phyloP scores from a whole-genome alignment of 2,797 vertebrate species.

The Spea hammondii region DNA sequence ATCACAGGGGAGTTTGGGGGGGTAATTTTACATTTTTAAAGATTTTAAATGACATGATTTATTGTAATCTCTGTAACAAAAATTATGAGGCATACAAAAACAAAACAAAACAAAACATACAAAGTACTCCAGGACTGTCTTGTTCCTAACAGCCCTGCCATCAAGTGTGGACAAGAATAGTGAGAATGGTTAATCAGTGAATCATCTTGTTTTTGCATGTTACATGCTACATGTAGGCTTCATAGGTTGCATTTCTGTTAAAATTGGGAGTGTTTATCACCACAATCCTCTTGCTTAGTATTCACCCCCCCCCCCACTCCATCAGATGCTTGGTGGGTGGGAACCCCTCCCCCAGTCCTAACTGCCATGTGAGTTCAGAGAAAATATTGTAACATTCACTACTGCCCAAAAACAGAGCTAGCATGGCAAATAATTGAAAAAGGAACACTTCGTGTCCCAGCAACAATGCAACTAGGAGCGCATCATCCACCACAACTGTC shows the following conservation, averaged over 20 bases:
- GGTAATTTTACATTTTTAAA: too few species aligned
- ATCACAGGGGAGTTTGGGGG: too few species aligned
- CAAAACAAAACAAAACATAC: too few species aligned
- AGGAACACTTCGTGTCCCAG: slow-evolving; percentile 14
- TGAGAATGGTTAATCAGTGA: slow-evolving; percentile 24
- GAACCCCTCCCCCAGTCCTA: slow-evolving; percentile 46
- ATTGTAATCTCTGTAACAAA: too few species aligned
- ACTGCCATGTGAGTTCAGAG: slow-evolving; percentile 54
- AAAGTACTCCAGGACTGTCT: neutral
- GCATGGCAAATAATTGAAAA: slow-evolving; percentile 22
- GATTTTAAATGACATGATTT: too few species aligned
- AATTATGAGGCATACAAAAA: too few species aligned
- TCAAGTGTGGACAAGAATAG: slow-evolving; percentile 7
- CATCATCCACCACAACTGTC: neutral
- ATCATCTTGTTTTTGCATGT: slow-evolving; percentile 19
- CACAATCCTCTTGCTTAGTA: slow-evolving; percentile 48
- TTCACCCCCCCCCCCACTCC: slow-evolving; percentile 15
- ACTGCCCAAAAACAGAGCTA: slow-evolving; percentile 38
- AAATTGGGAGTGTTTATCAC: slow-evolving; percentile 53
- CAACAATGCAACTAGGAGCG: neutral
- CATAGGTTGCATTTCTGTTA: slow-evolving; percentile 25
- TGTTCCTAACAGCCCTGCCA: neutral
- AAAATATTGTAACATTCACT: slow-evolving; percentile 59
- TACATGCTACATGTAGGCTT: slow-evolving; percentile 11
- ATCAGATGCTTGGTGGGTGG: slow-evolving; percentile 51